Evolutionary conservation across 2,113 vertebrate species (phyloP), one percentile per base, ranked within the genome.

Genomic region (Chaetops frenatus): DNA sequence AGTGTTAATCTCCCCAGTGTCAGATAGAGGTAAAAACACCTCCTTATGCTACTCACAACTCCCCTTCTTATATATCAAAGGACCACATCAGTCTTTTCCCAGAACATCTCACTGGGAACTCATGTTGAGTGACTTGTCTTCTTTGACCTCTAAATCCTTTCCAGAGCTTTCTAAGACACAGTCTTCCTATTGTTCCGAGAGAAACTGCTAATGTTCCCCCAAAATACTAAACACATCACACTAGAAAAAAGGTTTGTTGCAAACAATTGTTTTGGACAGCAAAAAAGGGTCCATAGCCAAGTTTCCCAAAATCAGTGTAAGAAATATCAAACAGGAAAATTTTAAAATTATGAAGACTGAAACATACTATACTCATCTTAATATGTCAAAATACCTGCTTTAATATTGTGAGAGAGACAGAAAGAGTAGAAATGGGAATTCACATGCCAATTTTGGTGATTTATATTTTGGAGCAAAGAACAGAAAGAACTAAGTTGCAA

Each of bases 1-100:
- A 78, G 67, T 81, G 89, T 90, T 97, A 95, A 94, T 88, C 91
- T 95, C 90, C 81, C 92, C 79, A 61, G 67, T 94, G 94, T 93
- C 92, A 96, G 70, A 87, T 22, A 93, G 94, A 95, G 94, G 92
- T 73, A 95, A 93, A 96, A 96, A 88, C 94, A 93, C 95, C 94
- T 97, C 95, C 88, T 94, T 48, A 78, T 81, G 90, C 88, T 88
- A 60, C 88, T 96, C 95, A 92, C 92, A 92, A 71, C 79, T 96
- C 71, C 91, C 93, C 94, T 94, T 95, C 95, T 97, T 95, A 96
- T 97, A 96, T 96, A 97, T 97, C 96, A 96, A 95, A 97, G 95
- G 94, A 88, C 64, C 60, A 86, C 96, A 97, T 97, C 95, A 90
- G 87, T 95, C 93, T 95, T 97, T 95, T 94, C 92, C 71, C 96